Base-by-base conservation (phyloP, 2,888 invertebrate species). In the Iphiclides podalirius region DNA sequence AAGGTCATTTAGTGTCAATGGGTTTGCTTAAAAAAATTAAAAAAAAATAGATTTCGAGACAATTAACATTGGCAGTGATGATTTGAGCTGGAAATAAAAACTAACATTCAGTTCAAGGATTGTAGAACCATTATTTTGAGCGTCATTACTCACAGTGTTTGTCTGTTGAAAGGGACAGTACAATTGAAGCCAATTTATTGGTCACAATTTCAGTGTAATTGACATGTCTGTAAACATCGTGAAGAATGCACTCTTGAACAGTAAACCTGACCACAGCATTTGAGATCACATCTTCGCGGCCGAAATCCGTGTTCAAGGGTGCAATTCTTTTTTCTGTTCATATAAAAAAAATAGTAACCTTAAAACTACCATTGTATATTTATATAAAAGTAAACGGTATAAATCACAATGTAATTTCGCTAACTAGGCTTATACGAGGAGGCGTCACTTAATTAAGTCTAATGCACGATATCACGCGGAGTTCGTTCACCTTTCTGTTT, bases 331-430 rank as follows among this genome's bases (percentile, higher is more conserved):
- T 43, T 48, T 23, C 20, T 35, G 8, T 43, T 23, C n/a, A n/a
- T n/a, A n/a, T n/a, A n/a, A n/a, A 17, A 54, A 48, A 52, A 43
- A 47, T 57, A 59, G n/a, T 54, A 58, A 65, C 63, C 64, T 70
- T 9, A 53, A 71, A 72, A 72, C 67, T 78, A 72, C 72, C 66
- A 63, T 59, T 74, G 69, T 75, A 76, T 70, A 73, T 70, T 66
- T 75, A 52, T 63, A 61, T 40, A 62, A 58, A 60, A 56, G 53
- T 61, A 63, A 60, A 61, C 53, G 60, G 66, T 81, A 77, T 73
- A 76, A 80, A 86, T 86, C 85, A 86, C 85, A 85, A 71, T 78
- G 72, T 78, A 70, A 64, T 87, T 84, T 70, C 38, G 74, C 85
- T 87, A 87, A 71, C 80, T 86, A 83, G 68, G 66, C 76, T 71